Evolutionary conservation across 1,140 invertebrate species (phyloP), one percentile per base, ranked within the genome.

Genomic region (Helicoverpa armigera): DNA sequence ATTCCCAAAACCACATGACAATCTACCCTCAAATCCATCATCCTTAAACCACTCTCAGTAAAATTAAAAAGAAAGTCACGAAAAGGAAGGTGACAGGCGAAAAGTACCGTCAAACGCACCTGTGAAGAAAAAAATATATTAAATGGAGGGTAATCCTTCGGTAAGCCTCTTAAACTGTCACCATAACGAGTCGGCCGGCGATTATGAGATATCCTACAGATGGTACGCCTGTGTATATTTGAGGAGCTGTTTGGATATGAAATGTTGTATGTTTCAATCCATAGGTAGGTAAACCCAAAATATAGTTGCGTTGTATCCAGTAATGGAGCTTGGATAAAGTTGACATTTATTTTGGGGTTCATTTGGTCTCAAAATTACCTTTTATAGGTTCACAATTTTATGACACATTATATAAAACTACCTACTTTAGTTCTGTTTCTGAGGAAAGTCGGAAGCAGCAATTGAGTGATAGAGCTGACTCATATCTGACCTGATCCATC

Each of bases 151-250:
- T 85, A 81, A 85, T 85, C 84, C 83, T 79, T 73, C 54, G 83
- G 81, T 80, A 85, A 85, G 81, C 78, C 83, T 80, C 79, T 85
- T 82, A 82, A 80, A 80, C 67, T 85, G 83, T 85, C 83, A 82
- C 56, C 63, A 74, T 54, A 63, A 78, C 51, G 50, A 76, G 58
- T 56, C n/a, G 77, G 51, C 29, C 31, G 56, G 72, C 72, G 82
- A 83, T 85, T 85, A 80, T 82, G 78, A 85, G 81, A 83, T 83
- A 83, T 70, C 65, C 63, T 70, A 61, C 82, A 80, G 79, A 80
- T 63, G 79, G 43, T 23, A 63, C 61, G 48, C 61, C 50, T 67
- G 75, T 77, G 75, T 67, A 65, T 67, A 63, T 65, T 72, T 63
- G 75, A 77, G 18, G 61, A 53, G 60, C 50, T 77, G 61, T 77